Evolutionary conservation across 2,888 invertebrate species (phyloP), one percentile per base, ranked within the genome.

Genomic region (Cheilosia vulpina): DNA sequence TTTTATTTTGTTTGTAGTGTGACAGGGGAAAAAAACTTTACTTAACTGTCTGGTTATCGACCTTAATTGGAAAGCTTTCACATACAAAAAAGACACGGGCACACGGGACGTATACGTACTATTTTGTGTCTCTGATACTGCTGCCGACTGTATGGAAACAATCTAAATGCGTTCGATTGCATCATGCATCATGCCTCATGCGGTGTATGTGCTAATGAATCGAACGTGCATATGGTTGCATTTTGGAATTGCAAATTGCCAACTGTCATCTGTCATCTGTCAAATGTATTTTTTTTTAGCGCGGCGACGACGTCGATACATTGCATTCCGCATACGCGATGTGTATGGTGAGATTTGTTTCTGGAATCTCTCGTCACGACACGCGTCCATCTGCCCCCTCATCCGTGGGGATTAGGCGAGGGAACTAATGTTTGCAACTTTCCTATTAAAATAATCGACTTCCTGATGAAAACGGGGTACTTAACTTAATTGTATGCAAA

Each of bases 171-270:
- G 77, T 72, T 80, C 72, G 85, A 85, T 85, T 85, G 77, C 85
- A 76, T 85, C 85, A 85, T n/a, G n/a, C n/a, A 76, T 85, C 85
- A 85, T 85, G 77, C 85, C 72, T 85, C 85, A 85, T 85, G 50
- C 71, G 52, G 63, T 71, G 62, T 50, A 73, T 79, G 81, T 68
- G 81, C 71, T 85, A 81, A 77, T 81, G 80, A 84, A 71, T 66
- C 71, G 69, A 66, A 76, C 52, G 62, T 81, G 66, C 84, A 84
- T 71, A 69, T 62, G 84, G 62, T 41, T 85, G 75, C 76, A 85
- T 77, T 85, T 85, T 72, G 81, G 76, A 85, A 85, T 85, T 81
- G 85, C 85, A 85, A 85, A 85, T 85, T 85, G 63, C 76, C 58
- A 82, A 53, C 55, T 84, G 79, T 73, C 71, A 84, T 52, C 85